A percentile compares a stretch with the other conserved stretches of the same genome.
These are phyloP conservation scores for Mizuhopecten yessoensis DNA, from an alignment of 1,140 invertebrate species.

Conservation along the genomic window DNA sequence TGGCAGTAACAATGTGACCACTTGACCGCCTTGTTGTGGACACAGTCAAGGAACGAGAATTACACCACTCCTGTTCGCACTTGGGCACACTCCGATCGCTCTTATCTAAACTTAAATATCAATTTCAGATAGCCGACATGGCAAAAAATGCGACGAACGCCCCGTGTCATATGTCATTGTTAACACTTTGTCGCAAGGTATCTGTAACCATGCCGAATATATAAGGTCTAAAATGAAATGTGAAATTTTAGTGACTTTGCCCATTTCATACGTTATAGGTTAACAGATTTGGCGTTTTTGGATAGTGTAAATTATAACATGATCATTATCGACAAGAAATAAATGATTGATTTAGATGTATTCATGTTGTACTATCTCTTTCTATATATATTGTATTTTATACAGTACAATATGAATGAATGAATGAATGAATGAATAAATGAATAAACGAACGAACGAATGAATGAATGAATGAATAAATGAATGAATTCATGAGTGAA, in stretches of 20 bases:
- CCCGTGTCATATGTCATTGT: background rate
- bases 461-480: no score
- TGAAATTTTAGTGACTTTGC: background rate
- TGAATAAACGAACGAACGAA: no score
- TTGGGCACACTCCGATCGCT: background rate
- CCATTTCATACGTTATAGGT: no score
- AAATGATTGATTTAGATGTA: no score
- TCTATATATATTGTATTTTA: no score
- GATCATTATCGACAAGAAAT: no score
- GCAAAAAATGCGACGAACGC: background rate
- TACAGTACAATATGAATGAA: no score
- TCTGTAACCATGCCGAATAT: background rate
- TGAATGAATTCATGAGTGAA: no score
- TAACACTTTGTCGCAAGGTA: background rate
- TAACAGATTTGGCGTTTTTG: no score
- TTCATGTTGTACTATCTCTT: no score
- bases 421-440: no score
- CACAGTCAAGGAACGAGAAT: background rate
- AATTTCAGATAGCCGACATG: background rate
- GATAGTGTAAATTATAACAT: no score
- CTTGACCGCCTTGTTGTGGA: background rate
- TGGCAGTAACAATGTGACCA: background rate
- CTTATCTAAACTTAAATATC: conserved; percentile 13
- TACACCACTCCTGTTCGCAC: background rate
- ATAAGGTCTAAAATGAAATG: background rate